phyloP scores from a whole-genome alignment of 1,140 invertebrate genomes.

The Papilio machaon region DNA sequence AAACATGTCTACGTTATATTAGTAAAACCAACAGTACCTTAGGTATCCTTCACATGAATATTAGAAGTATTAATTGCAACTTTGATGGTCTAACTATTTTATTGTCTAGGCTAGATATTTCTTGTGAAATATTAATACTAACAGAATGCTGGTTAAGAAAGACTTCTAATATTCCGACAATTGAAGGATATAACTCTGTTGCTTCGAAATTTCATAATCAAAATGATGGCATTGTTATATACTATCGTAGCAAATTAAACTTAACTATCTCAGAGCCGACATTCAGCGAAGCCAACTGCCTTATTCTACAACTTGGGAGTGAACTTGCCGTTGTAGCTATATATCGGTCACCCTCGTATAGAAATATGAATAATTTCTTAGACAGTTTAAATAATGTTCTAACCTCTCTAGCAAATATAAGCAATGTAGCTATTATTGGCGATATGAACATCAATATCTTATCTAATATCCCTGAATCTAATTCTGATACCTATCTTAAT shows the following conservation, averaged over 20 bases:
- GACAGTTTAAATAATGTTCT: slow-evolving; percentile 7
- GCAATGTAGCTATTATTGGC: too few species aligned
- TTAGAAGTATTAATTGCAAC: slow-evolving; percentile 47
- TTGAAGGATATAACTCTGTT: slow-evolving; percentile 38
- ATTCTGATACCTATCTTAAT: too few species aligned
- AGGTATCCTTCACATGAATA: slow-evolving; percentile 41
- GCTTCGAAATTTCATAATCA: slow-evolving; percentile 41
- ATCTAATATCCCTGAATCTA: too few species aligned
- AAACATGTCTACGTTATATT: slow-evolving; percentile 6
- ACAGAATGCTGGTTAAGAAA: slow-evolving; percentile 46
- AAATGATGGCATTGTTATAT: slow-evolving; percentile 42
- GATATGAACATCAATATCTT: too few species aligned
- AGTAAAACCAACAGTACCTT: slow-evolving; percentile 16
- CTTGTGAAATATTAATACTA: slow-evolving; percentile 44
- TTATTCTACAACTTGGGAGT: slow-evolving; percentile 3
- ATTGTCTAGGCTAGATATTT: slow-evolving; percentile 35
- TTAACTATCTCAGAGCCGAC: neutral
- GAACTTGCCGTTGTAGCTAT: slow-evolving; percentile 24
- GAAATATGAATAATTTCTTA: slow-evolving; percentile 7
- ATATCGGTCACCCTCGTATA: slow-evolving; percentile 34
- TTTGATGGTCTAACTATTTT: slow-evolving; percentile 42
- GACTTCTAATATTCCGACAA: slow-evolving; percentile 20
- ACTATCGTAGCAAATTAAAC: neutral
- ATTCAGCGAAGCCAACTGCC: slow-evolving; percentile 25
- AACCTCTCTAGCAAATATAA: neutral